Evolutionary conservation across 2,113 vertebrate genomes (phyloP).

Genomic region (Aptenodytes forsteri): DNA sequence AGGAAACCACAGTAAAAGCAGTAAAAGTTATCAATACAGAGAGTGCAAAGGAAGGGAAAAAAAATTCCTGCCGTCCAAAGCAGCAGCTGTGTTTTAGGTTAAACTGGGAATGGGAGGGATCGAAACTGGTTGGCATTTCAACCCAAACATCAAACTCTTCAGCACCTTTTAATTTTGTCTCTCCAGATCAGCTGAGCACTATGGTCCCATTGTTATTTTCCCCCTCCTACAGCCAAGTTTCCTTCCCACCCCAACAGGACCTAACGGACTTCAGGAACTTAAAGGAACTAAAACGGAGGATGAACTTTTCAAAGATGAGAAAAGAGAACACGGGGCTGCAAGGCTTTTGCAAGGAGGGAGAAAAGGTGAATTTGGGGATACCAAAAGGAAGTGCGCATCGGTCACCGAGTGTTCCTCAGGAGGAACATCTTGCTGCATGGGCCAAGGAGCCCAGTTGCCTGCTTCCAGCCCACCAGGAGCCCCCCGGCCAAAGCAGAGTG

Average conservation of each 20-base stretch:
- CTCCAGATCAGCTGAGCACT: not conserved
- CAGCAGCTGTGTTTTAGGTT: not conserved
- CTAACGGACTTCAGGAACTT: not conserved
- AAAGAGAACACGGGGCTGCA: not conserved
- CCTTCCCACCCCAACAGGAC: not conserved
- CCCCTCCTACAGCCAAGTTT: not conserved
- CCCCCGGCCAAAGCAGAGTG: fast-evolving
- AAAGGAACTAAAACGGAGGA: not conserved
- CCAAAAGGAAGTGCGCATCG: not conserved
- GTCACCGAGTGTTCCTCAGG: not conserved
- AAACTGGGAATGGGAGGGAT: not conserved
- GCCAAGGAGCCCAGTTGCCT: not conserved
- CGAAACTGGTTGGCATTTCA: not conserved
- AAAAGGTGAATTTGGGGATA: not conserved
- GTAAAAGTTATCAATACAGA: not conserved
- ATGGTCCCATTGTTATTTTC: not conserved
- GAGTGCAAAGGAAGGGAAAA: not conserved
- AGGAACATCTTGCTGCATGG: not conserved
- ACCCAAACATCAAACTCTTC: not conserved
- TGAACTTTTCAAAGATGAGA: not conserved
- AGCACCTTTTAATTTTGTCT: not conserved
- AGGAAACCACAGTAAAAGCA: not conserved
- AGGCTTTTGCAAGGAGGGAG: not conserved
- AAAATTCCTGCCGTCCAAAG: not conserved
- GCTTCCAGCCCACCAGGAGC: not conserved